Percentiles rank a stretch among this genome's conserved stretches.
Conservation (phyloP, 2,888 invertebrate species). For the Heliconius ethilla region DNA sequence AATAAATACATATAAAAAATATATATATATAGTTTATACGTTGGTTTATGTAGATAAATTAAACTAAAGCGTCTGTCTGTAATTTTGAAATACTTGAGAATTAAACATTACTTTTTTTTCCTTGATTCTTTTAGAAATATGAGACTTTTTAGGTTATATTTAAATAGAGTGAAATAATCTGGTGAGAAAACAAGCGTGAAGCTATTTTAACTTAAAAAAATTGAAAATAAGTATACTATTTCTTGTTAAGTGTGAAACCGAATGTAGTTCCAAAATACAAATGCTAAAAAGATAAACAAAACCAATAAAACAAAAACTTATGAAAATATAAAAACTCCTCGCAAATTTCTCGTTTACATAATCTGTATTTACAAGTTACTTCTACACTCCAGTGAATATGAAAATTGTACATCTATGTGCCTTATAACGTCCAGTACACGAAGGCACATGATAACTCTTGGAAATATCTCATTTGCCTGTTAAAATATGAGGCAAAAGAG, state of each 20-base stretch:
- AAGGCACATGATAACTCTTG: conserved; percentile 31
- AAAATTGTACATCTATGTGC: conserved; percentile 29
- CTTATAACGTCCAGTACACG: conserved; percentile 25
- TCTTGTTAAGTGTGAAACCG: neutral
- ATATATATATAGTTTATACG: neutral
- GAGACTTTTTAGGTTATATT: too few relatives aligned
- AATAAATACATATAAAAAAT: neutral
- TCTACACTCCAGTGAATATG: conserved; percentile 26
- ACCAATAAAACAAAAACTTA: neutral
- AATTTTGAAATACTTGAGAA: too few relatives aligned
- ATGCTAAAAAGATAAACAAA: conserved; percentile 1
- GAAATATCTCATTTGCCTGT: conserved; percentile 27
- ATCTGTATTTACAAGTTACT: conserved; percentile 19
- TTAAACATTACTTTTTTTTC: too few relatives aligned
- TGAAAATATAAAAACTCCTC: neutral
- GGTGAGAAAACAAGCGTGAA: too few relatives aligned
- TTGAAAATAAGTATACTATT: too few relatives aligned
- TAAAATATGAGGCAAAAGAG: conserved; percentile 29
- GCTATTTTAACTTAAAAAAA: too few relatives aligned
- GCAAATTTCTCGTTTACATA: conserved; percentile 7
- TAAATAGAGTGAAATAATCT: too few relatives aligned
- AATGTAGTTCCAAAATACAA: neutral
- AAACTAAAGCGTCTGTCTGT: too few relatives aligned
- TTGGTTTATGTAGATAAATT: too few relatives aligned
- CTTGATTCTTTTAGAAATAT: too few relatives aligned